Evolutionary conservation across 2,797 vertebrate species (phyloP).

Genomic region (Pteronotus mesoamericanus): DNA sequence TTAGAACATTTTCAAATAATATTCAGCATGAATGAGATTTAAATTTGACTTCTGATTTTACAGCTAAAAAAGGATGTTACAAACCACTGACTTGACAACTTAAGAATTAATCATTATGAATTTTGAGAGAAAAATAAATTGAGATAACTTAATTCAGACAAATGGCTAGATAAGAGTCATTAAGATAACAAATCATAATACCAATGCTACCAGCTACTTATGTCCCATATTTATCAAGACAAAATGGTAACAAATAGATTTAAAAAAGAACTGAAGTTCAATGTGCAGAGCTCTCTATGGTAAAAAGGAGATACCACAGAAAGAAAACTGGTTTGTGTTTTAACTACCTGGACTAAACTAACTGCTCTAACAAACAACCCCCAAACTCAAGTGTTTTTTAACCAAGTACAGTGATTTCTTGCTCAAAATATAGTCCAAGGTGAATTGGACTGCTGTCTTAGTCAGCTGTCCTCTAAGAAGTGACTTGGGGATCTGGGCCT

Average conservation of each 20-base stretch:
- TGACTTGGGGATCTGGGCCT: background rate
- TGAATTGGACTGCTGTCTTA: too few species aligned
- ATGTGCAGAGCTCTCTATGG: background rate
- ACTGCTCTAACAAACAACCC: background rate
- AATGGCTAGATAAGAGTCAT: background rate
- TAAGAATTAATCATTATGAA: constrained; percentile 15
- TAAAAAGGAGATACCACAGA: background rate
- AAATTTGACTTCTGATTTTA: constrained; percentile 41
- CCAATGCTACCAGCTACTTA: background rate
- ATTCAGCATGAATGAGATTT: background rate
- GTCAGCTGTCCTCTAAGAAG: background rate
- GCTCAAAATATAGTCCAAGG: background rate
- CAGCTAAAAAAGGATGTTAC: background rate
- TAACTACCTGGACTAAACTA: background rate
- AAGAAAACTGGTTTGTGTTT: background rate
- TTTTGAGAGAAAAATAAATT: constrained; percentile 1
- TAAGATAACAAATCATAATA: background rate
- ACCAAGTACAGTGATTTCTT: background rate
- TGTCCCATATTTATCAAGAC: background rate
- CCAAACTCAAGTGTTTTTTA: background rate
- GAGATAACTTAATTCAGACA: constrained; percentile 35
- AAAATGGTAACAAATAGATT: background rate
- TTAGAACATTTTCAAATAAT: constrained; percentile 1
- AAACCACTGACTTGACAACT: background rate
- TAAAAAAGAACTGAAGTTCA: background rate